These are phyloP conservation scores for Morone saxatilis DNA, from an alignment of 2,113 vertebrate genomes.

Conservation along the genomic window DNA sequence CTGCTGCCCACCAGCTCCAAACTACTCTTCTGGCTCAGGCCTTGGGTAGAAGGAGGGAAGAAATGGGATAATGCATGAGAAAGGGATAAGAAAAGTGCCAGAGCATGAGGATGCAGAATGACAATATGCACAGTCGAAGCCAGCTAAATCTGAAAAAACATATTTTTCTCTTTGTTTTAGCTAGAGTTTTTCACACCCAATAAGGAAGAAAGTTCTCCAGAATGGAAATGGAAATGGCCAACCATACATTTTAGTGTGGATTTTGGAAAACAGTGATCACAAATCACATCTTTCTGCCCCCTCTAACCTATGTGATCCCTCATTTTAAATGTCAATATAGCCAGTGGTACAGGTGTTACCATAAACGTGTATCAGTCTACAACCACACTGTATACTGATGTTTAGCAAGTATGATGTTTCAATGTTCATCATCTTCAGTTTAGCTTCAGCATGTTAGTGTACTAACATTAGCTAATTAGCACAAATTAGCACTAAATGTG, in stretches of 20 bases:
- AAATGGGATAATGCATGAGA: conserved; percentile 46
- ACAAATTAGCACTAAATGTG: neutral
- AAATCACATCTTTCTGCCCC: neutral
- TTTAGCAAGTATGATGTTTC: neutral
- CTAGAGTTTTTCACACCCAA: neutral
- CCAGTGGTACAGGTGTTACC: neutral
- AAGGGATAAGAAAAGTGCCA: neutral
- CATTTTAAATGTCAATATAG: conserved; percentile 1
- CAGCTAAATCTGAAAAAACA: neutral
- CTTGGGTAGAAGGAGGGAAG: conserved; percentile 35
- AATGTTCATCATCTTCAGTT: neutral
- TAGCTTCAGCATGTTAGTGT: neutral
- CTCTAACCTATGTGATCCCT: neutral
- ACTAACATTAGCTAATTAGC: neutral
- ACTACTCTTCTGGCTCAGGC: conserved; percentile 29
- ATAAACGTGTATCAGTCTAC: neutral
- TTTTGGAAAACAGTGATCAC: neutral
- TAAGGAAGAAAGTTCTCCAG: neutral
- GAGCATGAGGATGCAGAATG: conserved; percentile 1
- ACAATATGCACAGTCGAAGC: neutral
- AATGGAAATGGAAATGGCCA: neutral
- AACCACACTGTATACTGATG: neutral
- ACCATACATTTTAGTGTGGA: neutral
- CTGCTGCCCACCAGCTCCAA: conserved; percentile 84
- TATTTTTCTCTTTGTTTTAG: neutral